Evolutionary conservation across 2,888 invertebrate genomes (phyloP).

Genomic region (Drosophila neotestacea): DNA sequence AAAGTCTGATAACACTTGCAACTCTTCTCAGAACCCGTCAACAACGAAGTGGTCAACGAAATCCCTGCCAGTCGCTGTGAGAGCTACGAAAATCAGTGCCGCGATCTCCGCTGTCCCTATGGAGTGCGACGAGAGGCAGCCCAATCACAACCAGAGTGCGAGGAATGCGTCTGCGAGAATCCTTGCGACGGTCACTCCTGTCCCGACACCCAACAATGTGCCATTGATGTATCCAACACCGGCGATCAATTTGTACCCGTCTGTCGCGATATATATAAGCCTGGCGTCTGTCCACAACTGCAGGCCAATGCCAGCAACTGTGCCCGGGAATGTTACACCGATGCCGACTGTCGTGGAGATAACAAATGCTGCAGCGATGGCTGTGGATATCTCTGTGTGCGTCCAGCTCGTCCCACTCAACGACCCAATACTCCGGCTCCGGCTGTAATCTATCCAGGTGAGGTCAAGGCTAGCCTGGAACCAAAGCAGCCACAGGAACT

Average conservation of each 20-base stretch:
- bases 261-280: slow-evolving; percentile 87
- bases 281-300: slow-evolving; percentile 88
- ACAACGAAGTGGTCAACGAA: slow-evolving; percentile 57
- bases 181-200: slow-evolving; percentile 90
- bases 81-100: slow-evolving; percentile 88
- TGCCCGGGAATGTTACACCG: slow-evolving; percentile 90
- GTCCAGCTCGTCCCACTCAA: slow-evolving; percentile 86
- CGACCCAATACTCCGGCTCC: slow-evolving; percentile 85
- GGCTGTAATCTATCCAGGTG: slow-evolving; percentile 82
- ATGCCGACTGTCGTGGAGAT: slow-evolving; percentile 92
- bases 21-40: slow-evolving; percentile 48
- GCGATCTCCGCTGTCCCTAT: slow-evolving; percentile 89
- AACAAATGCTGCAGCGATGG: slow-evolving; percentile 93
- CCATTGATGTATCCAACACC: slow-evolving; percentile 86
- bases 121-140: slow-evolving; percentile 88
- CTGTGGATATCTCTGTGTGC: slow-evolving; percentile 90
- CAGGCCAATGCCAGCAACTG: slow-evolving; percentile 87
- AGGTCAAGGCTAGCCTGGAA: slow-evolving; percentile 85
- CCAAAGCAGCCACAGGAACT: slow-evolving; percentile 86
- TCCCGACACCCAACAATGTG: slow-evolving; percentile 89
- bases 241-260: slow-evolving; percentile 80
- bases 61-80: slow-evolving; percentile 86
- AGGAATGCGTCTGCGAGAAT: slow-evolving; percentile 90
- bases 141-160: slow-evolving; percentile 87
- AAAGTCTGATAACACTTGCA: not conserved